Evolutionary conservation across 2,113 vertebrate genomes (phyloP).

Genomic region (Platycercus adscitus): DNA sequence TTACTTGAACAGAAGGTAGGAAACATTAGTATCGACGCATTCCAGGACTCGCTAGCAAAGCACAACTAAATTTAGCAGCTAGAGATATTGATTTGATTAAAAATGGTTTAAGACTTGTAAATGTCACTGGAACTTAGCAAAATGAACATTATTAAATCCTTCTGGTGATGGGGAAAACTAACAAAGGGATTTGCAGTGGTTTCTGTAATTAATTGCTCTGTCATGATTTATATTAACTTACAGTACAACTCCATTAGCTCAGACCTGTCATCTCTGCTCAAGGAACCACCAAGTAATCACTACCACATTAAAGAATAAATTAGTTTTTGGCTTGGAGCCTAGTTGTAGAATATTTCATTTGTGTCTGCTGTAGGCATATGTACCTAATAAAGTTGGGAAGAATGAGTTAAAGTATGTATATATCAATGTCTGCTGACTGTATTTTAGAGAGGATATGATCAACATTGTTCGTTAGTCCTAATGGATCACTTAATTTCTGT

Average conservation of each 20-base stretch:
- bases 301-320: constrained; percentile 88
- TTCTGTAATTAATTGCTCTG: constrained; percentile 89
- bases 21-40: constrained; percentile 69
- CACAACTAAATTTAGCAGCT: constrained; percentile 80
- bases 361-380: constrained; percentile 84
- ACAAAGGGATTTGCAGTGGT: constrained; percentile 86
- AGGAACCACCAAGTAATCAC: constrained; percentile 86
- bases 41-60: constrained; percentile 74
- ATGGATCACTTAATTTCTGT: constrained; percentile 72
- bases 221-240: constrained; percentile 89
- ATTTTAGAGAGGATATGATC: constrained; percentile 71
- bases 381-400: constrained; percentile 83
- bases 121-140: constrained; percentile 85
- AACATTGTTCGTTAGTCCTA: constrained; percentile 76
- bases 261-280: constrained; percentile 85
- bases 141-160: constrained; percentile 87
- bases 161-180: constrained; percentile 84
- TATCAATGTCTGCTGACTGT: constrained; percentile 68
- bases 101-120: constrained; percentile 86
- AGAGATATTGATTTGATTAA: constrained; percentile 86
- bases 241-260: constrained; percentile 87
- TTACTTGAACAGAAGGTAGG: constrained; percentile 76
- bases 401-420: constrained; percentile 79
- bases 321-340: constrained; percentile 84
- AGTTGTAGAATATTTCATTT: constrained; percentile 81